Evolutionary conservation across 2,113 vertebrate genomes (phyloP).

Genomic region (Fulmarus glacialis): DNA sequence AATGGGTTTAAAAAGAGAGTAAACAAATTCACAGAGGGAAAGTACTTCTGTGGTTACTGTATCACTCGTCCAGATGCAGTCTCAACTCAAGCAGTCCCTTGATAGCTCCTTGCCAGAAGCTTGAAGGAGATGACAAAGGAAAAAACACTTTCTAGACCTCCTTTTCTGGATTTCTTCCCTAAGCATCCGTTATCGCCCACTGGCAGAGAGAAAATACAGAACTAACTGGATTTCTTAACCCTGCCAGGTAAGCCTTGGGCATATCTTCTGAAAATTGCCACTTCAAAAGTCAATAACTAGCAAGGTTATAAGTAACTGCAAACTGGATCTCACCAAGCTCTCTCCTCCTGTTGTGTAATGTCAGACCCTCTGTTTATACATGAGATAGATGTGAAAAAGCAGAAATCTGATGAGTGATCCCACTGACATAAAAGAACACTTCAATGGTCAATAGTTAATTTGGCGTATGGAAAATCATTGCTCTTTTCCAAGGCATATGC

Average conservation of each 20-base stretch:
- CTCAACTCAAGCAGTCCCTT: neutral
- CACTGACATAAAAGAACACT: neutral
- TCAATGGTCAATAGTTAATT: neutral
- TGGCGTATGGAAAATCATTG: neutral
- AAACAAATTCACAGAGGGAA: neutral
- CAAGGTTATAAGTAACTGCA: neutral
- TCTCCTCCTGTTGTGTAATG: neutral
- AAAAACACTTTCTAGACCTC: neutral
- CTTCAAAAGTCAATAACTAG: neutral
- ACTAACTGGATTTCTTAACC: neutral
- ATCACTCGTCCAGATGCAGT: neutral
- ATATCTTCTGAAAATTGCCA: neutral
- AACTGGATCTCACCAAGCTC: neutral
- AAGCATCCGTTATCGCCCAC: neutral
- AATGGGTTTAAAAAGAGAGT: neutral
- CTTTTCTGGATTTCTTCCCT: neutral
- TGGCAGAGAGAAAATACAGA: neutral
- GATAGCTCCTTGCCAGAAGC: neutral
- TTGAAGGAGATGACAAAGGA: neutral
- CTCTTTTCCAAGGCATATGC: neutral
- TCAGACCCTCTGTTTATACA: neutral
- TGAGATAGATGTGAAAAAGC: neutral
- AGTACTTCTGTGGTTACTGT: neutral
- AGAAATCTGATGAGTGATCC: neutral
- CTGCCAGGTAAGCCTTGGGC: neutral